Evolutionary conservation across 2,113 vertebrate species (phyloP).

Genomic region (Mobula hypostoma): DNA sequence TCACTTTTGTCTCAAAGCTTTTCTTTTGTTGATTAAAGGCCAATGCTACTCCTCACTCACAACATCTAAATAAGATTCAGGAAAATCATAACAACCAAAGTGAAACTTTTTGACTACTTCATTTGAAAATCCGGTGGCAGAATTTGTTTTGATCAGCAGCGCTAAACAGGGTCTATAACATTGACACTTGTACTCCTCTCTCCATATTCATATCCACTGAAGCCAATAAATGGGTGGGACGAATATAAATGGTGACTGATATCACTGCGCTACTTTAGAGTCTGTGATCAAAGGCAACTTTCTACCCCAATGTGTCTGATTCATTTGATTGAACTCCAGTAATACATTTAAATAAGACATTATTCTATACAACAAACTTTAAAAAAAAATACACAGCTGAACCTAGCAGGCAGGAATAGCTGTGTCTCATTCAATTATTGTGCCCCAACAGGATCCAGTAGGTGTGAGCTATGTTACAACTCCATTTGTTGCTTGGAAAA

Average conservation of each 20-base stretch:
- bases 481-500: conserved; percentile 15
- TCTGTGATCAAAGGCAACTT: too few species aligned
- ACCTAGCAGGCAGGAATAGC: not conserved
- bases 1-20: not conserved
- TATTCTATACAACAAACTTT: conserved; percentile 7
- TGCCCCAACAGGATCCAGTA: not conserved
- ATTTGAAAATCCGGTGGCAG: not conserved
- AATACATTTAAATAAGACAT: conserved; percentile 34
- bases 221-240: too few species aligned
- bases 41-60: not conserved
- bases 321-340: conserved; percentile 6
- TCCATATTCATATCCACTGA: too few species aligned
- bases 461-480: too few species aligned
- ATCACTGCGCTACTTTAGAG: too few species aligned
- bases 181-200: too few species aligned
- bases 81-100: not conserved
- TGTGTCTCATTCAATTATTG: not conserved
- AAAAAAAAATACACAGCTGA: conserved; percentile 25
- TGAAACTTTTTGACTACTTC: not conserved
- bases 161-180: too few species aligned
- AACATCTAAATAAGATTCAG: not conserved
- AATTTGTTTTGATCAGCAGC: too few species aligned
- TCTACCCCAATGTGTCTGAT: not conserved
- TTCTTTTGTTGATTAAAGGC: not conserved
- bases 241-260: too few species aligned